Base-by-base conservation (phyloP, 2,113 vertebrate species). In the Bagarius yarrelli region DNA sequence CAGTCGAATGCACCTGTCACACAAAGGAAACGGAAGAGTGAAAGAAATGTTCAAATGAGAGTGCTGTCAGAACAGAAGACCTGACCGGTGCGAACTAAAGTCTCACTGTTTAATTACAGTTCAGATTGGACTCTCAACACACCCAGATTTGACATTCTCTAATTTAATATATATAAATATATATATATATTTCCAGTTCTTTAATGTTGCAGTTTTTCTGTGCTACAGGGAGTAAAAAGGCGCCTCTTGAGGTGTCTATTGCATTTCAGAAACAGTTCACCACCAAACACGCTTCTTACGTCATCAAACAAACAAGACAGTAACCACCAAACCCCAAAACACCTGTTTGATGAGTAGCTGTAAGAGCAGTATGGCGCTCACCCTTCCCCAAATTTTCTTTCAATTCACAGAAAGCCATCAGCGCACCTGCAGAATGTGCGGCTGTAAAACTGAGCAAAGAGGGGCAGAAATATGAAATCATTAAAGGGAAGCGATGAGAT, bases 1-100 rank as follows among this genome's bases (percentile, higher is more conserved):
- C 70, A 71, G 44, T 47, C 66, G n/a, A 44, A 78, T 55, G 76
- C 75, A 81, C 75, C 89, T 88, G 80, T 81, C 50, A 76, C 71
- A 56, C 66, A 55, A 76, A 81, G 72, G 61, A 81, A 81, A 64
- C 34, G 78, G 55, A 76, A 63, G 76, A 87, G 71, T 73, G 86
- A 84, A 85, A 82, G 84, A 74, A 75, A 70, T 72, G 82, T 78
- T 84, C 79, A 84, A 80, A 84, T 85, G 87, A 59, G 16, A 73
- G 70, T 55, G 50, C 50, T 73, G 13, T 9, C 3, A 4, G n/a
- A 71, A 19, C 40, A 50, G 36, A 50, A 47, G 67, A 23, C n/a
- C 27, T 70, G 23, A 21, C 47, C 16, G 0, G 18, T 47, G 16
- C 53, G 11, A 14, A 6, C 25, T 73, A 18, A 18, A 23, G 0